Base-by-base conservation (phyloP, 1,140 invertebrate species). In the Pseudoatta argentina region DNA sequence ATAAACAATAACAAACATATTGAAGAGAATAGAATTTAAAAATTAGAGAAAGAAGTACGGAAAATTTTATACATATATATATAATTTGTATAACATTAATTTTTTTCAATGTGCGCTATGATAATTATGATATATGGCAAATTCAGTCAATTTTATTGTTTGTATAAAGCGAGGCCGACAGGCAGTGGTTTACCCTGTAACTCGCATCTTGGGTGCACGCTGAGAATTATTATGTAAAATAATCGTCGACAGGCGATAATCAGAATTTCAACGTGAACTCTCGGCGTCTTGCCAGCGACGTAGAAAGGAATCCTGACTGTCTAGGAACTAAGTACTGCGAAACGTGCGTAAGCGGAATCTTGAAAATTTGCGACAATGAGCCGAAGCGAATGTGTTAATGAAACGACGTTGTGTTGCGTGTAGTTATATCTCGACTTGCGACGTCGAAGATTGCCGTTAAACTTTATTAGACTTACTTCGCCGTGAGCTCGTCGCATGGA, bases 281-380 rank as follows among this genome's bases (percentile, higher is more conserved):
- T 72, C 67, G 79, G 55, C 64, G 57, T 81, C 55, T 82, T 82
- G 79, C 79, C 67, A 82, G 55, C 79, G 53, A 61, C 69, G 55
- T 8, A 73, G 69, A 79, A 69, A 76, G 82, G 77, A 87, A 72
- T 69, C 71, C 72, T 55, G 76, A 73, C 76, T 66, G 66, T 63
- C 27, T 75, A 77, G 59, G 18, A 27, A n/a, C n/a, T 59, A 57
- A 24, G 1, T 3, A 53, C 30, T 59, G 66, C 59, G 48, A 82
- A 67, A 55, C 83, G 69, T 59, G 57, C 75, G 67, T 83, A 59
- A 88, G 66, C 76, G 69, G 81, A 53, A 85, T 88, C 83, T 86
- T 88, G 88, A 88, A 89, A 88, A 86, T 88, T 86, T 64, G 83
- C 71, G 88, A 61, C 82, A 89, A 88, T 66, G 86, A 66, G 86